Evolutionary conservation across 2,113 vertebrate species (phyloP).

Genomic region (Microtus montanus): DNA sequence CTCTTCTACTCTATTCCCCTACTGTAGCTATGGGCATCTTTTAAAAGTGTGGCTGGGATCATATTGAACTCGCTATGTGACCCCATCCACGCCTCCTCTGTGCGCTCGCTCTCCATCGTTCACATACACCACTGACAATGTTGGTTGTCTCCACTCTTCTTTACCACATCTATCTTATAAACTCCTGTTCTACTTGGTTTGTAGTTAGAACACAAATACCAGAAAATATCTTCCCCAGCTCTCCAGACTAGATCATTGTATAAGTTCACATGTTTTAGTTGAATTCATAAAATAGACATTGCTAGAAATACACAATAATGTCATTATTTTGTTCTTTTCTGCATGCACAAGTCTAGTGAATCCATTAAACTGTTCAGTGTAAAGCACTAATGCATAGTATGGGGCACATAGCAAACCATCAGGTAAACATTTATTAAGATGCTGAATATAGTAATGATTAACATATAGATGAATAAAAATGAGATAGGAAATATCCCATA

Average conservation of each 20-base stretch:
- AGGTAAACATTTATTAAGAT: not conserved
- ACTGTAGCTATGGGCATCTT: not conserved
- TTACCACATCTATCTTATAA: not conserved
- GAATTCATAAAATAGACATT: not conserved
- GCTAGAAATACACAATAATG: not conserved
- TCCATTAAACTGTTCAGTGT: not conserved
- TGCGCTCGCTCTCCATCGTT: not conserved
- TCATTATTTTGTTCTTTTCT: not conserved
- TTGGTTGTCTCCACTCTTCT: not conserved
- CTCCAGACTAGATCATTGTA: not conserved
- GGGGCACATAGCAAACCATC: not conserved
- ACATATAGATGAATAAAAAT: not conserved
- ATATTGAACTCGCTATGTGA: not conserved
- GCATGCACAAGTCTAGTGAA: not conserved
- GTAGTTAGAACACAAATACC: not conserved
- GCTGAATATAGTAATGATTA: not conserved
- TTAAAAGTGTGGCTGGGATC: not conserved
- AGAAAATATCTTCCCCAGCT: accelerated
- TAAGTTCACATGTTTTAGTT: not conserved
- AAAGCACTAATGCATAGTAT: not conserved
- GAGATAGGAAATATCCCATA: not conserved
- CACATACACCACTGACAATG: too few species aligned
- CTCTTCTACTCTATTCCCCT: not conserved
- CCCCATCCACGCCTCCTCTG: not conserved
- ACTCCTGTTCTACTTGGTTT: not conserved